Conservation (phyloP, 1,140 invertebrate genomes). For the Euwallacea fornicatus region DNA sequence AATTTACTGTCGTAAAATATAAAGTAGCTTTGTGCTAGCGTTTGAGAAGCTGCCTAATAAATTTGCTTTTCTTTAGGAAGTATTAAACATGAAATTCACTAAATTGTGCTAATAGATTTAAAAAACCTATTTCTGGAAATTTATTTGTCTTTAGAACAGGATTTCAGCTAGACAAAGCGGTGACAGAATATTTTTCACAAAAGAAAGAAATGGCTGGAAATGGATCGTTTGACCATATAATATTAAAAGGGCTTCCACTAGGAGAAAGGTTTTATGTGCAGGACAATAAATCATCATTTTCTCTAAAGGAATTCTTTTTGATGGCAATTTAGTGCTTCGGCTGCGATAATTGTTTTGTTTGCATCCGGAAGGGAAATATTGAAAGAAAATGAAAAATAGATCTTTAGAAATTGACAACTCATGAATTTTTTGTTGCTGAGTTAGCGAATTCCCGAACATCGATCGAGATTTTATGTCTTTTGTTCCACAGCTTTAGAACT, state of each 20-base stretch:
- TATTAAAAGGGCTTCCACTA: constrained; percentile 25
- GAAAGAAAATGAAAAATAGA: constrained; percentile 2
- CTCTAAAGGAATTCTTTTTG: constrained; percentile 35
- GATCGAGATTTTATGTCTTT: no score
- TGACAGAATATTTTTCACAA: constrained; percentile 32
- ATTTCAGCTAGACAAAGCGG: constrained; percentile 4
- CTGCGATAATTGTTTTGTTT: constrained; percentile 24
- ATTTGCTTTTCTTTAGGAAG: no score
- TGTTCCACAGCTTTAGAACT: no score
- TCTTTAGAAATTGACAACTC: neutral
- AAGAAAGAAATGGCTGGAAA: constrained; percentile 30
- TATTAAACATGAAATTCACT: no score
- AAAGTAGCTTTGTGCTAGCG: neutral
- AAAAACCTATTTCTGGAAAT: neutral
- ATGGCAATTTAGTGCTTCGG: constrained; percentile 26
- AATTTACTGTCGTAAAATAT: constrained; percentile 1
- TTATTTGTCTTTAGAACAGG: neutral
- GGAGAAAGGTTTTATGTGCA: constrained; percentile 28
- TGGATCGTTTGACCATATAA: constrained; percentile 33
- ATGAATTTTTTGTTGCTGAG: no score
- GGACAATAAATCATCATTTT: constrained; percentile 35
- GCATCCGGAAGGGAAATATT: neutral
- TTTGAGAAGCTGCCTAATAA: no score
- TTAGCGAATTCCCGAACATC: no score
- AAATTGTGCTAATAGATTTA: no score